phyloP scores from a whole-genome alignment of 2,888 invertebrate genomes.

The Bimastos eiseni region DNA sequence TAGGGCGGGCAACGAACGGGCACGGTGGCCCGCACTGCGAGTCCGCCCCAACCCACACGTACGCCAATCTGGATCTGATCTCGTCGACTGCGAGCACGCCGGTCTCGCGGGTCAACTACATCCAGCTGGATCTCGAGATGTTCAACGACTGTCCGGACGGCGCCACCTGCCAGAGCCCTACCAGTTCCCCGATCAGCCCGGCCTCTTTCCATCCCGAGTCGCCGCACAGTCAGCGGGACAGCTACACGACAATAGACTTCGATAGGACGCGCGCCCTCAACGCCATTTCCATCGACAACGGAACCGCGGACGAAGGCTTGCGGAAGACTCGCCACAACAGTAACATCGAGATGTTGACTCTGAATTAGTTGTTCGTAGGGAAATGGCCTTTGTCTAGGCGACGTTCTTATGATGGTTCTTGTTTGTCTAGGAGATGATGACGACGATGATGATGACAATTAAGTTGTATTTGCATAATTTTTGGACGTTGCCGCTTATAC shows the following conservation, averaged over 20 bases:
- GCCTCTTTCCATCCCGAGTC: constrained; percentile 21
- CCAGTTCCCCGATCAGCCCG: not conserved
- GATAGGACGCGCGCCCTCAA: constrained; percentile 83
- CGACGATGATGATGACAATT: no score
- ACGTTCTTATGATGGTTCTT: not conserved
- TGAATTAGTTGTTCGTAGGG: not conserved
- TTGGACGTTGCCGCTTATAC: not conserved
- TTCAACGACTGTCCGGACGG: constrained; percentile 29
- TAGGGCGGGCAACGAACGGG: not conserved
- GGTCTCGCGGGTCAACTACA: constrained; percentile 36
- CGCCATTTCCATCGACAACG: constrained; percentile 63
- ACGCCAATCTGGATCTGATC: not conserved
- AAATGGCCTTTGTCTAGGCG: not conserved
- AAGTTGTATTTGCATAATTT: constrained; percentile 8
- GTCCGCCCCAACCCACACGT: not conserved
- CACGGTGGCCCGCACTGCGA: not conserved
- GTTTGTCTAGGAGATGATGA: not conserved
- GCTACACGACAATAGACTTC: constrained; percentile 91
- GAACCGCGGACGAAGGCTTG: constrained; percentile 35
- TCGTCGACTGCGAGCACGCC: not conserved
- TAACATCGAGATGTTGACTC: constrained; percentile 37
- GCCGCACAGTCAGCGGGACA: constrained; percentile 53
- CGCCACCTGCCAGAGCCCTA: constrained; percentile 13
- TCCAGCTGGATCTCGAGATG: constrained; percentile 39
- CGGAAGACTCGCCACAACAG: constrained; percentile 42